phyloP scores from a whole-genome alignment of 30 jellyfish, hydroid and myxozoan species.

The Cassiopea xamachana region DNA sequence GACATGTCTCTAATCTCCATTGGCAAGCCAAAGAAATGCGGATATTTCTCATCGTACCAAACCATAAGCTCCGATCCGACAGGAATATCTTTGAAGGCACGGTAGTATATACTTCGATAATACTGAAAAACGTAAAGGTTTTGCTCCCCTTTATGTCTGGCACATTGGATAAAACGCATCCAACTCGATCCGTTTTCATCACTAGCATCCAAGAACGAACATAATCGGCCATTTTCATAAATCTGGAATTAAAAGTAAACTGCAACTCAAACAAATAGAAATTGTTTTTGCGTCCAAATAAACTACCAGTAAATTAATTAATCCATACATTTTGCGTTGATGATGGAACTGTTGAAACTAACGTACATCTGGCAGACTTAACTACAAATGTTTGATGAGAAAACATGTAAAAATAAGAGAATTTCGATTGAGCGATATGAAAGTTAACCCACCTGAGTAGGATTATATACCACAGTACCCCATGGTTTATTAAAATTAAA shows the following conservation, averaged over 20 bases:
- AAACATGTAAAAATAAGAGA: too few species aligned
- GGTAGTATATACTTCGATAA: slow-evolving; percentile 94
- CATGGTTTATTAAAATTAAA: too few species aligned
- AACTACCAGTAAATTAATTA: too few species aligned
- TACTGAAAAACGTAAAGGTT: slow-evolving; percentile 93
- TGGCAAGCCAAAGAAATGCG: slow-evolving; percentile 96
- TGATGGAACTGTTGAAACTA: too few species aligned
- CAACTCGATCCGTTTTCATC: slow-evolving; percentile 97
- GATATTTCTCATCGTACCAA: slow-evolving; percentile 98
- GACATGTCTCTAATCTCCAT: slow-evolving; percentile 94
- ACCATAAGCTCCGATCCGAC: slow-evolving; percentile 95
- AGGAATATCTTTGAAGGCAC: slow-evolving; percentile 95
- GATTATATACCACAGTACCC: too few species aligned
- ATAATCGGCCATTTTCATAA: slow-evolving; percentile 82
- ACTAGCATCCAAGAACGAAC: slow-evolving; percentile 93
- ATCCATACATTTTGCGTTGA: too few species aligned
- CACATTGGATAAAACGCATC: slow-evolving; percentile 99
- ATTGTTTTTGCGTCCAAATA: too few species aligned
- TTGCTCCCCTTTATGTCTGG: slow-evolving; percentile 95
- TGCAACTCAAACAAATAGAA: too few species aligned
- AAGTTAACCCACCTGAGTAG: too few species aligned
- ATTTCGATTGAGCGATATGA: too few species aligned
- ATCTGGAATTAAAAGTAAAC: slow-evolving; percentile 64
- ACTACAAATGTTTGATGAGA: too few species aligned
- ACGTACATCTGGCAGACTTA: too few species aligned